phyloP scores from a whole-genome alignment of 64 coral and sea anemone genomes.

The Montipora efflorescens region DNA sequence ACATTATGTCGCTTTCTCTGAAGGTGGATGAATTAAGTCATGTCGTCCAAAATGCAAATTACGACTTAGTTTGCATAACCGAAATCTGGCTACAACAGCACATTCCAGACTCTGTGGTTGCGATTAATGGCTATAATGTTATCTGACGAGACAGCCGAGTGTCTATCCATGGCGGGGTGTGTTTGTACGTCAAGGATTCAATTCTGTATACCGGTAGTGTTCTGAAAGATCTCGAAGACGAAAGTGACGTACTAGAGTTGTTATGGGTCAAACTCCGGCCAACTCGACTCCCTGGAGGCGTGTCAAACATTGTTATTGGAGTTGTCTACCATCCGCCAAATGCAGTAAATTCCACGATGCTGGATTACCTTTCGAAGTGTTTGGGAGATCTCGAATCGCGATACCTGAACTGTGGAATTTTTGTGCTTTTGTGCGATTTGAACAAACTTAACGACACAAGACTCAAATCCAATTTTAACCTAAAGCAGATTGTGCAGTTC shows the following conservation, averaged over 20 bases:
- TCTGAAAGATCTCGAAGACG: constrained; percentile 36
- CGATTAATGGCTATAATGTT: constrained; percentile 19
- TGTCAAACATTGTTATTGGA: constrained; percentile 25
- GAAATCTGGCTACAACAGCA: constrained; percentile 35
- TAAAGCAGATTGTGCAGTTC: constrained; percentile 38
- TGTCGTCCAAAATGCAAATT: background rate
- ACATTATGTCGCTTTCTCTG: background rate
- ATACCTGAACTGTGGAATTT: constrained; percentile 55
- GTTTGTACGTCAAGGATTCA: constrained; percentile 67
- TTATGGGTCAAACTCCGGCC: constrained; percentile 50
- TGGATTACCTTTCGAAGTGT: constrained; percentile 55
- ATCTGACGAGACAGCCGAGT: constrained; percentile 59
- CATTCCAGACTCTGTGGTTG: constrained; percentile 17
- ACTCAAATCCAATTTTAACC: constrained; percentile 1
- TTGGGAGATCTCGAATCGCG: constrained; percentile 55
- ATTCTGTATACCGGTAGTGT: constrained; percentile 7
- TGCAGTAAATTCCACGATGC: constrained; percentile 7
- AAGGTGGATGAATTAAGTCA: no score
- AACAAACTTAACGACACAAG: constrained; percentile 31
- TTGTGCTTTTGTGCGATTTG: constrained; percentile 15
- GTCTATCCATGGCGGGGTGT: constrained; percentile 66
- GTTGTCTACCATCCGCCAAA: constrained; percentile 50
- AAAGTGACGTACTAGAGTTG: constrained; percentile 21
- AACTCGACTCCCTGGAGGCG: constrained; percentile 50
- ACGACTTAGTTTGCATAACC: constrained; percentile 4